These are phyloP conservation scores for Arizona elegans DNA, from an alignment of 2,113 vertebrate genomes.

Conservation along the genomic window DNA sequence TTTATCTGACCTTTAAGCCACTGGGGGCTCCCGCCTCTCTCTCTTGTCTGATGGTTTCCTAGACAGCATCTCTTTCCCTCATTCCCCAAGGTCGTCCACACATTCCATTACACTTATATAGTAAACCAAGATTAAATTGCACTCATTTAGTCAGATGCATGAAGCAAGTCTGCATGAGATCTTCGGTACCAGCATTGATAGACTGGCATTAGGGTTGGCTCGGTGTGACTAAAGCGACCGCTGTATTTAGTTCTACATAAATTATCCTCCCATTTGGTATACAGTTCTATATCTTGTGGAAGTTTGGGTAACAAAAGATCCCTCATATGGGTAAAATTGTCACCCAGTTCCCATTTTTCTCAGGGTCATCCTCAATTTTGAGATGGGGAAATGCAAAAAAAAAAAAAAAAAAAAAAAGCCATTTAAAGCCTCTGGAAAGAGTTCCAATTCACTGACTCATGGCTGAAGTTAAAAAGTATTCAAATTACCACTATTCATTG, in stretches of 20 bases:
- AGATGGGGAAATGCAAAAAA: constrained; percentile 1
- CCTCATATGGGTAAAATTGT: constrained; percentile 10
- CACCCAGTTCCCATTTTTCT: neutral
- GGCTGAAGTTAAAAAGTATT: constrained; percentile 18
- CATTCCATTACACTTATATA: neutral
- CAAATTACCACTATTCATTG: constrained; percentile 17
- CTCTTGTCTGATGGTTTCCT: neutral
- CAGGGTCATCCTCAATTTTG: constrained; percentile 6
- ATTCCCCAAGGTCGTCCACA: neutral
- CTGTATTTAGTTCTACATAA: neutral
- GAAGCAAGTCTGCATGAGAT: neutral
- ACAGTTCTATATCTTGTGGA: neutral
- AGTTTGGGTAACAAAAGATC: constrained; percentile 5
- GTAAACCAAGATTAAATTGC: neutral
- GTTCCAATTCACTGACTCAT: constrained; percentile 24
- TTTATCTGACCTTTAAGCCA: neutral
- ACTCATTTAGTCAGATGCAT: neutral
- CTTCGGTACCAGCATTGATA: neutral
- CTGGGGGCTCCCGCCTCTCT: neutral
- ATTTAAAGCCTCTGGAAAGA: constrained; percentile 1
- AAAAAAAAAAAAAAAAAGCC: neutral
- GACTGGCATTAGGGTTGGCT: neutral
- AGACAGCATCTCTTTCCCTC: neutral
- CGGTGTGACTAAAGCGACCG: neutral
- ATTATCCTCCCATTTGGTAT: neutral